phyloP scores from a whole-genome alignment of 64 coral and sea anemone genomes.

The Montipora sp. region DNA sequence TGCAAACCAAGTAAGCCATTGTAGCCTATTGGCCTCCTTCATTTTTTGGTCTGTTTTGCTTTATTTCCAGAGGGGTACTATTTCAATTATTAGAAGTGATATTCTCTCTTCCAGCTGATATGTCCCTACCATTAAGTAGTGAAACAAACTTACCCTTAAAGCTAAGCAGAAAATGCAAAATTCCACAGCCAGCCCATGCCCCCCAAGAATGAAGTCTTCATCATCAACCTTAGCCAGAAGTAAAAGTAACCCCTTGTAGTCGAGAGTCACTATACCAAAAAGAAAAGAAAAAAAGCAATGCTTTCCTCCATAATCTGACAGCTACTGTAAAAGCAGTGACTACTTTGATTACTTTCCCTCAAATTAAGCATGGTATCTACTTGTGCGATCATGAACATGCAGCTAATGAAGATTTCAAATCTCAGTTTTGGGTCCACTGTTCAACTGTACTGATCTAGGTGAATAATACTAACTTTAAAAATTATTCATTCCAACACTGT shows the following conservation, averaged over 20 bases:
- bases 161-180: constrained; percentile 22
- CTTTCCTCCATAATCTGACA: not conserved
- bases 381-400: too few species aligned
- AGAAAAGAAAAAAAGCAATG: not conserved
- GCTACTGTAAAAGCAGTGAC: not conserved
- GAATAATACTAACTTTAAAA: not conserved
- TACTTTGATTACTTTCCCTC: not conserved
- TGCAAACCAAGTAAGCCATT: not conserved
- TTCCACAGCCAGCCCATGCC: constrained; percentile 15
- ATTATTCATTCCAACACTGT: not conserved
- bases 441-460: too few species aligned
- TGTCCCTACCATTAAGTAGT: not conserved
- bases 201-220: constrained; percentile 26
- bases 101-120: not conserved
- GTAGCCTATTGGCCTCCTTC: not conserved
- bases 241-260: constrained; percentile 19
- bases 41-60: not conserved
- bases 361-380: not conserved
- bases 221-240: constrained; percentile 33
- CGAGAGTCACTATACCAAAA: constrained; percentile 27
- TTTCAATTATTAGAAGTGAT: not conserved
- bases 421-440: too few species aligned
- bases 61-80: not conserved
- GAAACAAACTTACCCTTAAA: constrained; percentile 25
- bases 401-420: too few species aligned